Evolutionary conservation across 2,888 invertebrate species (phyloP), one percentile per base, ranked within the genome.

Genomic region (Chymomyza fuscimana): DNA sequence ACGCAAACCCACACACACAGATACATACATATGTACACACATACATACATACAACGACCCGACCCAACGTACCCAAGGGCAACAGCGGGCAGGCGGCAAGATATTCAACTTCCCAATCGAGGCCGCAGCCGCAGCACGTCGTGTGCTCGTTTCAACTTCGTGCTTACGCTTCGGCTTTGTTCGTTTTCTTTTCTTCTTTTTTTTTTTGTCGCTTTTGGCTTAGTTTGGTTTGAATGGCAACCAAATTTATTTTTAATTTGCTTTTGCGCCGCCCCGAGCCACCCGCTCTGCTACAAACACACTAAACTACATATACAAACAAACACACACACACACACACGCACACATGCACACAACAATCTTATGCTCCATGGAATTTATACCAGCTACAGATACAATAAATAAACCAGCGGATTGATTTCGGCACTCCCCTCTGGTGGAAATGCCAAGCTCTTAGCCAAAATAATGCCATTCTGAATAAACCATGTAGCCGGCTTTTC

Each of bases 171-270:
- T 63, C 29, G 63, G 12, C 2, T 22, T 63, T 52, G 46, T 59
- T 36, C 15, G 15, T 61, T 63, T 50, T 46, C 16, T 5, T 29
- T 63, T 63, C 51, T 19, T 63, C 50, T 15, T 50, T 32, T 63
- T 63, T 51, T 63, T 19, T 63, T 63, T 16, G 19, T 50, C 25
- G 50, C 32, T 40, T 61, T 61, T 16, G 54, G 16, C 22, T 54
- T 54, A 22, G 29, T 59, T 62, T 32, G n/a, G 29, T 63, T 32
- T 51, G 40, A 36, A 40, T 62, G 62, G 46, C 62, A 62, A 62
- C 46, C 62, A 62, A 62, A 62, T 62, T 50, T 46, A 62, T 62
- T 62, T 62, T 46, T 62, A 40, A 62, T 62, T 62, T 60, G 36
- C 32, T n/a, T 29, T 60, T 46, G 40, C 40, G 12, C 40, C 12